phyloP scores from a whole-genome alignment of 2,113 vertebrate species.

The Tauraco erythrolophus region DNA sequence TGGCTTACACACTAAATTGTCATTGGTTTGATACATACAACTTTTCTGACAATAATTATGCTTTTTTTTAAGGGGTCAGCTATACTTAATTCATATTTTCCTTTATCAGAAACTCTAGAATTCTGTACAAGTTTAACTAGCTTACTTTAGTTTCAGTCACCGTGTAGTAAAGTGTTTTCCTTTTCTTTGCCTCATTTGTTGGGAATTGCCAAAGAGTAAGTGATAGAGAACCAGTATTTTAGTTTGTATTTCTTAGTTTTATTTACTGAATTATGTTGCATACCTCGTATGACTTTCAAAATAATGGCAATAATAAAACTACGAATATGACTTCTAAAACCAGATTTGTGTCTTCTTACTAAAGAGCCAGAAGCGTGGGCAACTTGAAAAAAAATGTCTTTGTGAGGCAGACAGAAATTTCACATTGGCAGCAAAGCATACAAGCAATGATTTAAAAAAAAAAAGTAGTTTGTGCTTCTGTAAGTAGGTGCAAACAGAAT shows the following conservation, averaged over 20 bases:
- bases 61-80: not conserved
- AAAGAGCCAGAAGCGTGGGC: not conserved
- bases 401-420: not conserved
- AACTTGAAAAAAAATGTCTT: not conserved
- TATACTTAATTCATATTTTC: not conserved
- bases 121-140: not conserved
- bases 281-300: not conserved
- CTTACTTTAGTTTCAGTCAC: not conserved
- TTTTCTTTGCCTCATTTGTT: not conserved
- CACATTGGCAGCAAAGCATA: not conserved
- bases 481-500: not conserved
- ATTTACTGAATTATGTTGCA: not conserved
- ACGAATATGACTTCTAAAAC: not conserved
- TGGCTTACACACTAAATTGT: not conserved
- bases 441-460: not conserved
- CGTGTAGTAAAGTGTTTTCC: not conserved
- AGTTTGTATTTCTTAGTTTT: not conserved
- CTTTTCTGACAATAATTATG: not conserved
- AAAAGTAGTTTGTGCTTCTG: not conserved
- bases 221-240: not conserved
- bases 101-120: not conserved
- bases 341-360: not conserved
- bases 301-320: not conserved
- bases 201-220: not conserved
- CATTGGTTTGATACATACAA: not conserved